Base-by-base conservation (phyloP, 2,888 invertebrate species). In the Podabrus alpinus region DNA sequence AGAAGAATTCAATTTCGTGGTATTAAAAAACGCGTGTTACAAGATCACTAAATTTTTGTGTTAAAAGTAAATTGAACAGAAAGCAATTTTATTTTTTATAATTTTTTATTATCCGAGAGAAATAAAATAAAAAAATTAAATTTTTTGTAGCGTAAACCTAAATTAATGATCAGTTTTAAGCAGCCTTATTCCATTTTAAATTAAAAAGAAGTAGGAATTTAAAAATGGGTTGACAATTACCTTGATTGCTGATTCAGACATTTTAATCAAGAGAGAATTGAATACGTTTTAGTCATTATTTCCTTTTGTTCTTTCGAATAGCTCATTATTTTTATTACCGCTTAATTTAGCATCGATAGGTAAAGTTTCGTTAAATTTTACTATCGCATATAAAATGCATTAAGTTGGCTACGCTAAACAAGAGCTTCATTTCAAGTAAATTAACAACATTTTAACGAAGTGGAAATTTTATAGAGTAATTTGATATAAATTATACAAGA, bases 171-270 rank as follows among this genome's bases (percentile, higher is more conserved):
- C 45, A 13, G 19, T 17, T 21, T 62, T 64, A 64, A 21, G 17
- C 16, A 21, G 62, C 15, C 67, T 19, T 29, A 16, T 59, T 19
- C 25, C 59, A 66, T 66, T 66, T 66, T 69, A 69, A 73, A 73
- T 72, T 72, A 68, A 69, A 72, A 68, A 21, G 29, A 29, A 13
- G 60, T 15, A 66, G 60, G 69, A 69, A 68, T 73, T 73, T 68
- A 69, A 72, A 75, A 75, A 72, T 72, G 69, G 70, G 59, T 67
- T 59, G 74, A 66, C 75, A 75, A 75, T 75, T 75, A 75, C 72
- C 66, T 69, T 75, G 69, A 75, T 75, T 75, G 72, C 72, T 66
- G 72, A 72, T 69, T 75, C 69, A 69, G 73, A 59, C 73, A 62
- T 19, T 73, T 66, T 73, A 73, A 73, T 73, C 73, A 68, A 62